Evolutionary conservation across 1,140 invertebrate genomes (phyloP).

Genomic region (Scaptomyza hsui): DNA sequence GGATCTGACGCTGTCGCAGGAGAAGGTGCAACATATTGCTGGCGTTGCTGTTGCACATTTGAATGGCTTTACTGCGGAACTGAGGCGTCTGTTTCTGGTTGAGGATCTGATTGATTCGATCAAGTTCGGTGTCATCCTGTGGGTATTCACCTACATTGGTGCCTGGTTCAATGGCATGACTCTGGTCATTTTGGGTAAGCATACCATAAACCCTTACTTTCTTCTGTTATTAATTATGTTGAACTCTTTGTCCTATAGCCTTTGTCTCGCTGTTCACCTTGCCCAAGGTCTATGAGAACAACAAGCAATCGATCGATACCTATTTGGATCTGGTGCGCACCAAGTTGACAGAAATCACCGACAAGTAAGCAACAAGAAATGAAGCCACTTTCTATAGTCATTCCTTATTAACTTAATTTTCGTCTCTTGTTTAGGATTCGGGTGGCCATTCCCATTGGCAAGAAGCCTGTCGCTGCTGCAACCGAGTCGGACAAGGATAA

Average conservation of each 20-base stretch:
- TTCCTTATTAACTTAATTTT: not conserved
- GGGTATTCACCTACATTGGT: slow-evolving; percentile 97
- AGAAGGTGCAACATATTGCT: slow-evolving; percentile 94
- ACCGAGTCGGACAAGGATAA: slow-evolving; percentile 91
- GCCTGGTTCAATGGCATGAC: slow-evolving; percentile 99
- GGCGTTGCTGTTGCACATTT: slow-evolving; percentile 93
- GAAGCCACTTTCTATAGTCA: no score
- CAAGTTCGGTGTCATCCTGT: slow-evolving; percentile 96
- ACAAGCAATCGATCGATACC: slow-evolving; percentile 98
- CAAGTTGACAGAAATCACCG: slow-evolving; percentile 94
- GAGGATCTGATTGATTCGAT: slow-evolving; percentile 98
- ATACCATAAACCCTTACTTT: no score
- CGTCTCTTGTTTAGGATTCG: slow-evolving; percentile 89
- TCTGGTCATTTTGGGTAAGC: slow-evolving; percentile 95
- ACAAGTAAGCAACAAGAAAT: slow-evolving; percentile 88
- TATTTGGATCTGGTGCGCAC: slow-evolving; percentile 94
- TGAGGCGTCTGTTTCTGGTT: slow-evolving; percentile 96
- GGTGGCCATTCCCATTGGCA: slow-evolving; percentile 94
- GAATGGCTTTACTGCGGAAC: slow-evolving; percentile 91
- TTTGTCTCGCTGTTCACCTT: slow-evolving; percentile 97
- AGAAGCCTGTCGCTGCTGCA: slow-evolving; percentile 86
- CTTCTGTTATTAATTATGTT: no score
- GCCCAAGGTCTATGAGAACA: slow-evolving; percentile 98
- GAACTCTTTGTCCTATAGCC: slow-evolving; percentile 86
- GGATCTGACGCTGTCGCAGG: slow-evolving; percentile 93